These are phyloP conservation scores for Drosophila miranda DNA, from an alignment of 1,140 invertebrate species.

Conservation along the genomic window DNA sequence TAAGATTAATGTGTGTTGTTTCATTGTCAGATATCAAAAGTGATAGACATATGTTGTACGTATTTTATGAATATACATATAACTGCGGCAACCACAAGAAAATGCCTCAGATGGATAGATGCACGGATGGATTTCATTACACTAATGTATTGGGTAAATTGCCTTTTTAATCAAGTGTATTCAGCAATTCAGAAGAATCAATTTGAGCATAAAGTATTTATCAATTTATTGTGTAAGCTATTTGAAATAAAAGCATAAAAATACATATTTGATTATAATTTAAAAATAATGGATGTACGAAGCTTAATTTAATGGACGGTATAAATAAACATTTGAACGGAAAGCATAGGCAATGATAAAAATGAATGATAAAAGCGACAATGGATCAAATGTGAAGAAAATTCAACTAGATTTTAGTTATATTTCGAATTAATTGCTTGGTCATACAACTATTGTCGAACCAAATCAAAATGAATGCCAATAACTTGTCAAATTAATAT, in stretches of 20 bases:
- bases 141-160: constrained; percentile 8
- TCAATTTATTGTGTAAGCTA: constrained; percentile 5
- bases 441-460: background rate
- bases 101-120: background rate
- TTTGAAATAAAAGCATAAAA: constrained; percentile 5
- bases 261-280: constrained; percentile 3
- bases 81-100: constrained; percentile 10
- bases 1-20: constrained; percentile 26
- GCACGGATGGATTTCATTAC: constrained; percentile 33
- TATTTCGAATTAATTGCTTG: constrained; percentile 1
- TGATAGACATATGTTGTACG: background rate
- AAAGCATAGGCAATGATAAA: no score
- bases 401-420: background rate
- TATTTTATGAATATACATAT: background rate
- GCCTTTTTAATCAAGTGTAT: constrained; percentile 24
- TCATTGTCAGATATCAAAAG: background rate
- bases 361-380: no score
- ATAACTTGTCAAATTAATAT: constrained; percentile 34
- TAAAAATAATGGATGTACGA: constrained; percentile 15
- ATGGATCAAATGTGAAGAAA: no score
- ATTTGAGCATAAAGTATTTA: constrained; percentile 47
- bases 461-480: constrained; percentile 25
- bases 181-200: constrained; percentile 59
- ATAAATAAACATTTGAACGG: no score
- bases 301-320: constrained; percentile 43